phyloP scores from a whole-genome alignment of 2,888 invertebrate genomes.

The Hoplodrina ambigua region DNA sequence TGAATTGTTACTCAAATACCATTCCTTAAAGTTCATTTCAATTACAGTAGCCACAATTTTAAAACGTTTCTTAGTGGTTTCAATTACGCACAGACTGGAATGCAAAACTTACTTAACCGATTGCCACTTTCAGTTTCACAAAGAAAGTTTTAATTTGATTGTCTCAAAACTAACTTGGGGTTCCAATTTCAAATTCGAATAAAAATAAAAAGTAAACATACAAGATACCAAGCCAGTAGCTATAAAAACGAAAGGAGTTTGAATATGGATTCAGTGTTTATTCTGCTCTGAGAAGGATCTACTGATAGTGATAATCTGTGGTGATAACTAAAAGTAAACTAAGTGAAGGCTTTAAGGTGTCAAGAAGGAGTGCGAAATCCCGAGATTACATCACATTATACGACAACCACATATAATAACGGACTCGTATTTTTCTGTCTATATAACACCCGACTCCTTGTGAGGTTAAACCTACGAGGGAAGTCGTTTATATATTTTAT shows the following conservation, averaged over 20 bases:
- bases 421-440: slow-evolving; percentile 48
- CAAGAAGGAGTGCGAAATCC: slow-evolving; percentile 37
- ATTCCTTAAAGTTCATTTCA: slow-evolving; percentile 14
- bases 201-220: slow-evolving; percentile 22
- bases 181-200: slow-evolving; percentile 46
- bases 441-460: slow-evolving; percentile 39
- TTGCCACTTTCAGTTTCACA: slow-evolving; percentile 42
- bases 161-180: slow-evolving; percentile 42
- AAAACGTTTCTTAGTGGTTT: slow-evolving; percentile 16
- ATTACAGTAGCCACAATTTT: not conserved
- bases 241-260: slow-evolving; percentile 44
- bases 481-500: slow-evolving; percentile 48
- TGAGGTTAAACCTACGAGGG: slow-evolving; percentile 39
- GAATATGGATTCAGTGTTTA: slow-evolving; percentile 3
- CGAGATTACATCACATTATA: slow-evolving; percentile 51
- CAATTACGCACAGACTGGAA: slow-evolving; percentile 20
- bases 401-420: slow-evolving; percentile 49
- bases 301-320: slow-evolving; percentile 11
- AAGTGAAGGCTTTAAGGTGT: slow-evolving; percentile 32
- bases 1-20: not conserved
- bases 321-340: slow-evolving; percentile 31
- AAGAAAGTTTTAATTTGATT: slow-evolving; percentile 58
- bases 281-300: slow-evolving; percentile 1
- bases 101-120: slow-evolving; percentile 37
- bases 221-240: slow-evolving; percentile 20